Evolutionary conservation across 2,888 invertebrate species (phyloP).

Genomic region (Lysandra coridon): DNA sequence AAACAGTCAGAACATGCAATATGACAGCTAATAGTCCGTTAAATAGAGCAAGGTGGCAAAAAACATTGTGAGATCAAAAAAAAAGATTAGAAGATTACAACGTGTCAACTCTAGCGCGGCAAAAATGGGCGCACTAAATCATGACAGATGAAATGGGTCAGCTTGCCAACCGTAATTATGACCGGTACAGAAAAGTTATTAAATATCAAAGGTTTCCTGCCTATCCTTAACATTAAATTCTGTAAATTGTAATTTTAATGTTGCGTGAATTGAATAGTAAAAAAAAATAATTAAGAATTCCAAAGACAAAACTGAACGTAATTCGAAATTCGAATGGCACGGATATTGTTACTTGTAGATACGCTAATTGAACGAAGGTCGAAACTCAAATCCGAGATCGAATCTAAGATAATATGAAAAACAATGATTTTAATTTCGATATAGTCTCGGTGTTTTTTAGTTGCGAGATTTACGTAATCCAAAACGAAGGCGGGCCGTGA

Average conservation of each 20-base stretch:
- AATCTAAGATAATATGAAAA: conserved; percentile 7
- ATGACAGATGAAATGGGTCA: conserved; percentile 51
- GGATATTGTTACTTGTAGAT: background rate
- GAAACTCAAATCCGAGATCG: background rate
- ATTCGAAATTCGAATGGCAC: background rate
- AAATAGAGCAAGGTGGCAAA: conserved; percentile 52
- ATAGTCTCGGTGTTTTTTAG: conserved; percentile 28
- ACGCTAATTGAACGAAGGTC: conserved; percentile 21
- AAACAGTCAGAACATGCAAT: conserved; percentile 56
- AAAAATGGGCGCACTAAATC: conserved; percentile 71
- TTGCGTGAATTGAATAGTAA: background rate
- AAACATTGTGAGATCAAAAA: background rate
- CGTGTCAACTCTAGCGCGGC: conserved; percentile 61
- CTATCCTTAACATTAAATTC: background rate
- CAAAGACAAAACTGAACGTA: background rate
- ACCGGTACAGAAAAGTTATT: conserved; percentile 10
- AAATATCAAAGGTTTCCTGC: background rate
- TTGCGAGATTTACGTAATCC: conserved; percentile 38
- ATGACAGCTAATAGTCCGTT: conserved; percentile 70
- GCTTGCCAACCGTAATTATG: conserved; percentile 37
- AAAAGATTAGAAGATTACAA: conserved; percentile 53
- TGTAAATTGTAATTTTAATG: background rate
- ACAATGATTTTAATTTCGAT: conserved; percentile 16
- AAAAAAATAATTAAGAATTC: background rate
- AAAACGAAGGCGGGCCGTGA: conserved; percentile 39